Conservation (phyloP, 1,140 invertebrate genomes). For the Micrasema minimum region DNA sequence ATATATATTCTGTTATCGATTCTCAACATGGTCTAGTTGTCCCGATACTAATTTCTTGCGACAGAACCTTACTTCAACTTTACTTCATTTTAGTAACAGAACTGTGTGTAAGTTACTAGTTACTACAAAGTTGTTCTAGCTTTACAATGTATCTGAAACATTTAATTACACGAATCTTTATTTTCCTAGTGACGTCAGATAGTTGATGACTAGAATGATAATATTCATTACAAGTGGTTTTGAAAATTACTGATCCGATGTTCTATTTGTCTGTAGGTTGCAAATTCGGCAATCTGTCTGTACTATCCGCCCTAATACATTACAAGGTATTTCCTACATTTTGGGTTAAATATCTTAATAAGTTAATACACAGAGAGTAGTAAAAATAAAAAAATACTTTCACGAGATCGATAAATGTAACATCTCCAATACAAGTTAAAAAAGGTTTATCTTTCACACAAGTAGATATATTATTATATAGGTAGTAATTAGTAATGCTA, state of each 20-base stretch:
- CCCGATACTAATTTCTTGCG: too few species aligned
- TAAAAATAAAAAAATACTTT: conserved; percentile 47
- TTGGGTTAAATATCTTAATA: conserved; percentile 13
- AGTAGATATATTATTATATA: conserved; percentile 18
- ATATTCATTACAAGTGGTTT: too few species aligned
- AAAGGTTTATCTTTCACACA: conserved; percentile 22
- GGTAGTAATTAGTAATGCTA: conserved; percentile 4
- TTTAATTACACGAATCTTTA: too few species aligned
- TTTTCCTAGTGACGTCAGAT: too few species aligned
- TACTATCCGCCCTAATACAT: neutral
- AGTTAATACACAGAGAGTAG: conserved; percentile 39
- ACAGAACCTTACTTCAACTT: too few species aligned
- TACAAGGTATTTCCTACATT: conserved; percentile 2
- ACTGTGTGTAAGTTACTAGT: too few species aligned
- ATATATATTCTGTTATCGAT: conserved; percentile 49
- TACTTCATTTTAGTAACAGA: too few species aligned
- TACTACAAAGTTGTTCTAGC: too few species aligned
- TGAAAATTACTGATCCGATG: too few species aligned
- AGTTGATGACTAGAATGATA: too few species aligned
- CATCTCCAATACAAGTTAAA: conserved; percentile 34
- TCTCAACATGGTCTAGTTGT: neutral
- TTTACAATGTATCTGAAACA: too few species aligned
- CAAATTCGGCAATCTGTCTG: neutral
- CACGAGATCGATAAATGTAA: conserved; percentile 41
- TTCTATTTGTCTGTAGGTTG: too few species aligned